Conservation (phyloP, 2,113 vertebrate species). For the Petaurus breviceps region DNA sequence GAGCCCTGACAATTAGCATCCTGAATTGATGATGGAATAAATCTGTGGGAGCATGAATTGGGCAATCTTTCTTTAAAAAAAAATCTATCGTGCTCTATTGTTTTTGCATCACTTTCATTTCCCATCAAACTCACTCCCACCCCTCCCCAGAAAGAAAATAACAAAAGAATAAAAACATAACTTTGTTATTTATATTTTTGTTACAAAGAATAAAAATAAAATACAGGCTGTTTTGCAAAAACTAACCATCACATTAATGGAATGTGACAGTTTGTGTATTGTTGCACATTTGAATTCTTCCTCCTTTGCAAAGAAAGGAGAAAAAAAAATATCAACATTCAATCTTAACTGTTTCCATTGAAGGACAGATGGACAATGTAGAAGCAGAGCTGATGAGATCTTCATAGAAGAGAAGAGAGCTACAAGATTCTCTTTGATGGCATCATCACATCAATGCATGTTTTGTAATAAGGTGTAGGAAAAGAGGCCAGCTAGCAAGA, state of each 20-base stretch:
- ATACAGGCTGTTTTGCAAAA: constrained; percentile 17
- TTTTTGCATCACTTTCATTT: constrained; percentile 29
- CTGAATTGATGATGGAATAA: constrained; percentile 59
- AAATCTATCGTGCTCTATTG: background rate
- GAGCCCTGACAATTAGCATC: constrained; percentile 10
- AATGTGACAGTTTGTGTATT: background rate
- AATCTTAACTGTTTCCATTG: background rate
- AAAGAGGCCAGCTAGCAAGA: background rate
- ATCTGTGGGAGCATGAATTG: constrained; percentile 41
- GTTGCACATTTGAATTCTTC: background rate
- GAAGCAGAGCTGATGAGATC: background rate
- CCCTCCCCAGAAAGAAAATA: constrained; percentile 23
- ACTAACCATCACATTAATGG: background rate
- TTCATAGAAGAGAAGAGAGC: background rate
- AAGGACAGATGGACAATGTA: background rate
- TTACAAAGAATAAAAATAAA: constrained; percentile 49
- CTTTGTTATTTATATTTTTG: constrained; percentile 57
- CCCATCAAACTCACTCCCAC: background rate
- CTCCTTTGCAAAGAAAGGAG: background rate
- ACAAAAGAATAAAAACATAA: constrained; percentile 13
- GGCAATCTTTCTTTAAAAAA: background rate
- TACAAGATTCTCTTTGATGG: background rate
- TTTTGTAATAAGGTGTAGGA: background rate
- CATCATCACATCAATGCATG: background rate
- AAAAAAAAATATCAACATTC: background rate